phyloP scores from a whole-genome alignment of 1,140 invertebrate genomes.

The Caenorhabditis brenneri region DNA sequence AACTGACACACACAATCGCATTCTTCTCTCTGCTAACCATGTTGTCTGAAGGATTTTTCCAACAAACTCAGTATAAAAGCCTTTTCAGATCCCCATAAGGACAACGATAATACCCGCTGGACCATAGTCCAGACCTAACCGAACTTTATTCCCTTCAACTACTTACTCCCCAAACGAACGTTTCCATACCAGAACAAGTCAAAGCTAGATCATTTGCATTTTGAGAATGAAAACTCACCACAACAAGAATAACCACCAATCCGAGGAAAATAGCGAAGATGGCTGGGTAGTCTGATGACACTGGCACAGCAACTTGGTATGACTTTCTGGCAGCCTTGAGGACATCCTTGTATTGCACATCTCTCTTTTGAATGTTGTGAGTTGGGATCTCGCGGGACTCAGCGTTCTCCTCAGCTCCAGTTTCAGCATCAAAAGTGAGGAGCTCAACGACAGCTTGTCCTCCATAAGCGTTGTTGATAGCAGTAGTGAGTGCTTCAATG shows the following conservation, averaged over 20 bases:
- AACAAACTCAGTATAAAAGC: too few relatives aligned
- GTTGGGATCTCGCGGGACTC: not conserved
- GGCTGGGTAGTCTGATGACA: conserved; percentile 64
- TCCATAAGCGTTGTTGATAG: conserved; percentile 34
- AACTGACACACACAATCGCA: too few relatives aligned
- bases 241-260: conserved; percentile 60
- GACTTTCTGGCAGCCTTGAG: not conserved
- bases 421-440: not conserved
- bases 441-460: conserved; percentile 33
- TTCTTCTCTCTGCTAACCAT: too few relatives aligned
- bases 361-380: conserved; percentile 28
- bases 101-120: too few relatives aligned
- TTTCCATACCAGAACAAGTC: too few relatives aligned
- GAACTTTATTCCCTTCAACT: too few relatives aligned
- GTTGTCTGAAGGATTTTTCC: too few relatives aligned
- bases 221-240: conserved; percentile 53
- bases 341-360: not conserved
- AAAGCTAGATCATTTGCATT: too few relatives aligned
- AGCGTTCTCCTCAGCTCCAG: not conserved
- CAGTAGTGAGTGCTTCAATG: not conserved
- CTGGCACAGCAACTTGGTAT: conserved; percentile 52
- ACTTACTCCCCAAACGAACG: too few relatives aligned
- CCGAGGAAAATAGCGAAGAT: conserved; percentile 69
- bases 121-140: too few relatives aligned
- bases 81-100: too few relatives aligned